Evolutionary conservation across 2,888 invertebrate genomes (phyloP).

Genomic region (Pristionchus mayeri): DNA sequence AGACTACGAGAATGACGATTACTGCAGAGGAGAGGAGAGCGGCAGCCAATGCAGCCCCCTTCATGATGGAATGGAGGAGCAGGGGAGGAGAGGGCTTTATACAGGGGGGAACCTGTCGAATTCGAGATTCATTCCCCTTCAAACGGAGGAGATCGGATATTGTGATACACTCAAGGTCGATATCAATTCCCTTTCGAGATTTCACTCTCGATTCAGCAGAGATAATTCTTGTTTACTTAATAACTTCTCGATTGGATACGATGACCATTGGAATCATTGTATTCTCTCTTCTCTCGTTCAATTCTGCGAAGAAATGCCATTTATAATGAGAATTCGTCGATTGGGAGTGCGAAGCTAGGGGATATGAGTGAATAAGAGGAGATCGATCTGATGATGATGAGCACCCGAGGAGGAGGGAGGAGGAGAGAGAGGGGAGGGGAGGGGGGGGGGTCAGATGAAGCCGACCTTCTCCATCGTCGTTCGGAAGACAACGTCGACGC

Average conservation of each 20-base stretch:
- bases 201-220: background rate
- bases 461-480: conserved; percentile 75
- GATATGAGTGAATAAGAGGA: background rate
- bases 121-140: background rate
- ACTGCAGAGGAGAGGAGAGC: background rate
- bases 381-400: conserved; percentile 30
- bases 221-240: background rate
- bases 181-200: background rate
- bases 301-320: background rate
- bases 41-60: background rate
- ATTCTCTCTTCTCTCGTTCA: background rate
- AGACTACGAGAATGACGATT: background rate
- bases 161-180: conserved; percentile 14
- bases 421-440: background rate
- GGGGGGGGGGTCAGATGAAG: conserved; percentile 56
- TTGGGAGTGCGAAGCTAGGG: background rate
- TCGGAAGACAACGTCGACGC: conserved; percentile 74
- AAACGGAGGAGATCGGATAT: background rate
- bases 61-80: conserved; percentile 5
- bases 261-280: background rate
- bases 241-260: background rate
- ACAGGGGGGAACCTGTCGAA: background rate
- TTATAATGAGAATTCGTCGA: background rate
- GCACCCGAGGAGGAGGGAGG: background rate
- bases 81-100: background rate